Evolutionary conservation across 2,797 vertebrate species (phyloP).

Genomic region (Micropoecilia bifurca): DNA sequence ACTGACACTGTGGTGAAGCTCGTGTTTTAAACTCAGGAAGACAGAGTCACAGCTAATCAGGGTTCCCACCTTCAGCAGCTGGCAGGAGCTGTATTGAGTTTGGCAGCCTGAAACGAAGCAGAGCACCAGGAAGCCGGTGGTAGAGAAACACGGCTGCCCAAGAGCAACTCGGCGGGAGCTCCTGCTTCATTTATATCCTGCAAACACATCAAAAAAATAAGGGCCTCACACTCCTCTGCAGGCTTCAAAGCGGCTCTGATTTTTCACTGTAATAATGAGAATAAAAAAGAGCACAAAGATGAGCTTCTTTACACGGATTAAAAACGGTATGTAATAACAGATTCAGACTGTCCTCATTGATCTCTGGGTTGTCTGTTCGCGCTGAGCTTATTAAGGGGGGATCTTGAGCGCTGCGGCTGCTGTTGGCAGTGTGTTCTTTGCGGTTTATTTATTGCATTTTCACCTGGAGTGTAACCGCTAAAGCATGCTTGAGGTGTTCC

Average conservation of each 20-base stretch:
- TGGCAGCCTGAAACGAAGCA: slow-evolving; percentile 57
- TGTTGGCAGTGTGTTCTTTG: background rate
- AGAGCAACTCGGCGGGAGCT: slow-evolving; percentile 37
- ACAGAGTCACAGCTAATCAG: slow-evolving; percentile 62
- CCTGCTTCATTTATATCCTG: slow-evolving; percentile 29
- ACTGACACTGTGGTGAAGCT: slow-evolving; percentile 24
- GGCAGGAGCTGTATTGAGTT: slow-evolving; percentile 56
- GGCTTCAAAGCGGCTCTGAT: slow-evolving; percentile 7
- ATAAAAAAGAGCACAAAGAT: background rate
- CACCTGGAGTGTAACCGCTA: background rate
- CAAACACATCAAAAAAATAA: slow-evolving; percentile 33
- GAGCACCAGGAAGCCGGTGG: slow-evolving; percentile 48
- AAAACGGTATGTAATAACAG: background rate
- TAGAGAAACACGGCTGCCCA: slow-evolving; percentile 57
- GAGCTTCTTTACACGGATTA: background rate
- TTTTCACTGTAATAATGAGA: background rate
- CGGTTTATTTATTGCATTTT: background rate
- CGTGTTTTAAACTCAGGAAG: slow-evolving; percentile 51
- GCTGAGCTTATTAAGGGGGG: background rate
- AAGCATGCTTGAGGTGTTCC: background rate
- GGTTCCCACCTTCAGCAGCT: slow-evolving; percentile 47
- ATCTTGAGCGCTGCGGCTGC: background rate
- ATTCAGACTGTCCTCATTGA: slow-evolving; percentile 1
- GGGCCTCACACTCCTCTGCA: background rate
- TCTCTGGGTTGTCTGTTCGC: slow-evolving; percentile 3